These are phyloP conservation scores for Pogoniulus pusillus DNA, from an alignment of 2,797 vertebrate genomes.

Conservation along the genomic window DNA sequence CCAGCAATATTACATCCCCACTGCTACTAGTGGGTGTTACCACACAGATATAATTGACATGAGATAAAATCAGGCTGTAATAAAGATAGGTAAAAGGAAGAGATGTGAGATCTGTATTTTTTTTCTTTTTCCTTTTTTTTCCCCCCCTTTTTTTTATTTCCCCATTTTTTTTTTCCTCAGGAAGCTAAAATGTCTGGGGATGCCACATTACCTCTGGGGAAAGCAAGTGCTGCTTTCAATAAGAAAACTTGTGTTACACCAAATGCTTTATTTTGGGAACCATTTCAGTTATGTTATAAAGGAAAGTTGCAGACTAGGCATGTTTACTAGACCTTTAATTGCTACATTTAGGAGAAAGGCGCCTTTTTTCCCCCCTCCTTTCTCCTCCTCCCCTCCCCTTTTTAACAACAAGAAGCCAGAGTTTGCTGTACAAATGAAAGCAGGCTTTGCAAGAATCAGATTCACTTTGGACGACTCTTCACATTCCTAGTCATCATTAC, in stretches of 20 bases:
- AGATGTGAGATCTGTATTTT: neutral
- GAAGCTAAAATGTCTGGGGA: conserved; percentile 12
- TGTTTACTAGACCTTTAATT: conserved; percentile 75
- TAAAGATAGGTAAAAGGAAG: conserved; percentile 35
- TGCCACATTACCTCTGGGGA: neutral
- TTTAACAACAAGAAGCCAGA: conserved; percentile 75
- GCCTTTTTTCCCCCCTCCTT: neutral
- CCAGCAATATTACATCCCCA: conserved; percentile 31
- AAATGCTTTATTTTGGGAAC: conserved; percentile 61
- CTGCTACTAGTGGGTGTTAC: conserved; percentile 26
- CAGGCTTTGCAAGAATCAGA: conserved; percentile 84
- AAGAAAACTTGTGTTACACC: conserved; percentile 39
- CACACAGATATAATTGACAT: conserved; percentile 1
- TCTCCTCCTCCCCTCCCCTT: neutral
- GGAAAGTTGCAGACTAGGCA: conserved; percentile 73
- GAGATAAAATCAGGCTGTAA: conserved; percentile 64
- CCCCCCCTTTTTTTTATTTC: neutral
- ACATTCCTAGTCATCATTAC: conserved; percentile 88
- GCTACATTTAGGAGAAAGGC: conserved; percentile 69
- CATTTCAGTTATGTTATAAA: conserved; percentile 61
- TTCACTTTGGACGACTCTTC: conserved; percentile 87
- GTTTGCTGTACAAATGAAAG: conserved; percentile 83
- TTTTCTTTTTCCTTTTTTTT: neutral
- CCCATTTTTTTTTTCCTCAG: neutral
- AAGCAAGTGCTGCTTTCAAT: conserved; percentile 47